Base-by-base conservation (phyloP, 2,113 vertebrate genomes). In the Mastomys natalensis region DNA sequence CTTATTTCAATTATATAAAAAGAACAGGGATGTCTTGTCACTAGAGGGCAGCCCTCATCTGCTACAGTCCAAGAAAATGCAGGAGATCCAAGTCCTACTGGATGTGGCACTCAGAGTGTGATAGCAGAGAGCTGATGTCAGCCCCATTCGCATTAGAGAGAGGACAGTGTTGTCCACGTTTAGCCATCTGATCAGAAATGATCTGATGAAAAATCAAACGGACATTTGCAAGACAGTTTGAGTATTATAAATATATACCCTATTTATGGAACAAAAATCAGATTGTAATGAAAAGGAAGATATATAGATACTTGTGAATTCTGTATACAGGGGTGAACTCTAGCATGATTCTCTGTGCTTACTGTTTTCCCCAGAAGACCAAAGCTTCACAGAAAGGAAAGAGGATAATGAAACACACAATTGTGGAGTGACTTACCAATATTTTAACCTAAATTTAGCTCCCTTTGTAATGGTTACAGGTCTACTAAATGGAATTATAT, bases 21-120 rank as follows among this genome's bases (percentile, higher is more conserved):
- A 95, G 97, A 96, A 92, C 94, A 96, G 90, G 91, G 98, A 97
- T 91, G n/a, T 98, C 97, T 98, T 97, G 98, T 98, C 99, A 98
- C 99, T 98, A 99, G 99, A 99, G 99, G 99, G 98, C 99, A 99
- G 98, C 97, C 98, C 98, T 98, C 97, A 97, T 98, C 99, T 99
- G 98, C 96, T 98, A 89, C 87, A 99, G 93, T 97, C 88, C 87
- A 93, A 98, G 76, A 97, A 90, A 40, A 94, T 78, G 73, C 87
- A 77, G 85, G 91, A 97, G 98, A 97, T 94, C 95, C 87, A 85
- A 43, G 92, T 96, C 91, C 96, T 92, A 60, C 55, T 95, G 91
- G 96, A 76, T 80, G 0, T 96, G 93, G 90, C 98, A 90, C 26
- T 19, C 95, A 95, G 34, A 91, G 98, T 97, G 98, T 95, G 97